These are phyloP conservation scores for Anagyrus pseudococci DNA, from an alignment of 2,888 invertebrate genomes.

Conservation along the genomic window DNA sequence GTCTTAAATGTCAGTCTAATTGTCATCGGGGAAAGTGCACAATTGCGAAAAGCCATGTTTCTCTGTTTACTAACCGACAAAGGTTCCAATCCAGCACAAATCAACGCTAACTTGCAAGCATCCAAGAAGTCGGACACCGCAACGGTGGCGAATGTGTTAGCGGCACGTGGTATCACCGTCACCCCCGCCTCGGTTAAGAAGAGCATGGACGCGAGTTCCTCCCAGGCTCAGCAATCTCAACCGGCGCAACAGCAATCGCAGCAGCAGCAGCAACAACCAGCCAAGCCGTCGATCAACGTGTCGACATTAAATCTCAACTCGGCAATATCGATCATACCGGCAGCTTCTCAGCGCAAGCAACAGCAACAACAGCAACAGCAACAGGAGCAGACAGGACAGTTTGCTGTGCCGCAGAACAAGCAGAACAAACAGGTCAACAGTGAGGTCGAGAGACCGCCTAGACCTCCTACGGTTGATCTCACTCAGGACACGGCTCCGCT, in stretches of 20 bases:
- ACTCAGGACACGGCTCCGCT: conserved; percentile 58
- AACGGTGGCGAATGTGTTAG: conserved; percentile 78
- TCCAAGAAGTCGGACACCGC: conserved; percentile 74
- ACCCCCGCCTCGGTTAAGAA: conserved; percentile 68
- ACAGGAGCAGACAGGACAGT: conserved; percentile 55
- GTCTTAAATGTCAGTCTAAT: conserved; percentile 21
- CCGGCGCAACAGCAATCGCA: conserved; percentile 52
- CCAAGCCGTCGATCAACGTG: conserved; percentile 51
- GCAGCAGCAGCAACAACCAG: conserved; percentile 45
- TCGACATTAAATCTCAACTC: conserved; percentile 67
- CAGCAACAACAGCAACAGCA: conserved; percentile 61
- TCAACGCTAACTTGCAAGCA: conserved; percentile 46
- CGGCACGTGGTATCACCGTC: conserved; percentile 79
- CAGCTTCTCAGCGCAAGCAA: conserved; percentile 60
- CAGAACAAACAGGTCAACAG: conserved; percentile 50
- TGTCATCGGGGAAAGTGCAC: conserved; percentile 43
- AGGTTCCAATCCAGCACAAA: conserved; percentile 59
- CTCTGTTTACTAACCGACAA: conserved; percentile 50
- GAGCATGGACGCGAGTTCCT: not conserved
- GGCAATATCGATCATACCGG: conserved; percentile 69
- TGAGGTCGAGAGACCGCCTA: conserved; percentile 61
- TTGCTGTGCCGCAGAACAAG: conserved; percentile 60
- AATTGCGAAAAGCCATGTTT: conserved; percentile 41
- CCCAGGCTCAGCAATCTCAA: conserved; percentile 50
- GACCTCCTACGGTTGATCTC: conserved; percentile 63